Evolutionary conservation across 1,140 invertebrate species (phyloP).

Genomic region (Diachasma alloeum): DNA sequence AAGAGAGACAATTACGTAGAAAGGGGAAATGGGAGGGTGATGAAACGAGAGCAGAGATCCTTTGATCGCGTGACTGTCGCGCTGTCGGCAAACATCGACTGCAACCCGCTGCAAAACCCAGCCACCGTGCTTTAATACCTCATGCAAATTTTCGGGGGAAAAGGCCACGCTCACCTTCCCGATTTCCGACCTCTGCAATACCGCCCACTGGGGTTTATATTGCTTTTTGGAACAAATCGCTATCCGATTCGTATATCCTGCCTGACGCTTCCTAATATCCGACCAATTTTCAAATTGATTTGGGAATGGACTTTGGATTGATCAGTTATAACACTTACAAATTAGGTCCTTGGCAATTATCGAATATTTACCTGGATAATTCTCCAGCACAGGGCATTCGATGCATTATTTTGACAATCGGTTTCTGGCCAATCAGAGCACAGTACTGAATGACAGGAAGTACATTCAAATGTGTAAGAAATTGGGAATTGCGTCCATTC

Average conservation of each 20-base stretch:
- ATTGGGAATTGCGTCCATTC: too few relatives aligned
- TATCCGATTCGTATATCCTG: slow-evolving; percentile 51
- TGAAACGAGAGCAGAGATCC: slow-evolving; percentile 48
- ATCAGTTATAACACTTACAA: background rate
- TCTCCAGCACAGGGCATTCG: too few relatives aligned
- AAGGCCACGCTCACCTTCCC: slow-evolving; percentile 43
- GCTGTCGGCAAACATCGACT: slow-evolving; percentile 63
- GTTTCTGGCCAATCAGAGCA: too few relatives aligned
- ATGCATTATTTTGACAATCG: too few relatives aligned
- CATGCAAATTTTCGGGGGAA: slow-evolving; percentile 64
- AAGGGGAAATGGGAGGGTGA: slow-evolving; percentile 20
- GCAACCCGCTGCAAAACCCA: slow-evolving; percentile 46
- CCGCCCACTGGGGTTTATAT: slow-evolving; percentile 49
- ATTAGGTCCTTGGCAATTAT: too few relatives aligned
- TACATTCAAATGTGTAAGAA: too few relatives aligned
- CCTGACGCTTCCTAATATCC: background rate
- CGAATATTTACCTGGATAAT: too few relatives aligned
- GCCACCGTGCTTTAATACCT: slow-evolving; percentile 65
- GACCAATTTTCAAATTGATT: background rate
- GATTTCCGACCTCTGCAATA: slow-evolving; percentile 32
- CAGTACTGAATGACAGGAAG: too few relatives aligned
- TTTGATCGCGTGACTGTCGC: slow-evolving; percentile 63
- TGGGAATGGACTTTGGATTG: background rate
- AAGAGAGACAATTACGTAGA: background rate
- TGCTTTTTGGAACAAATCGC: slow-evolving; percentile 64